A percentile compares a stretch with the other conserved stretches of the same genome.
Evolutionary conservation across 2,888 invertebrate species (phyloP).

Genomic region (Protophormia terraenovae): DNA sequence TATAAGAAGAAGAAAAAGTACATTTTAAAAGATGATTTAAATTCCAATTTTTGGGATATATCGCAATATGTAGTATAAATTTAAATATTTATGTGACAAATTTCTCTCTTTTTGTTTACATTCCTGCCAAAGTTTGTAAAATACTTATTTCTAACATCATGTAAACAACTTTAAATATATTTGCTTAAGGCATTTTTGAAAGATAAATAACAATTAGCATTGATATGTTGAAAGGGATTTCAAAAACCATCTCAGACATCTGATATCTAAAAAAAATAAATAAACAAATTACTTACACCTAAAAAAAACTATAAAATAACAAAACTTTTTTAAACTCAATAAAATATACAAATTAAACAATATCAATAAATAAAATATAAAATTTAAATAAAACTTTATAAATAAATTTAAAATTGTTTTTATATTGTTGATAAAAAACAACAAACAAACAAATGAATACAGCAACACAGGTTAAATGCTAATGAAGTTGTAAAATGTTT

Average conservation of each 20-base stretch:
- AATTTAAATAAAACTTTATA: constrained; percentile 26
- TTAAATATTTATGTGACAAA: too few relatives aligned
- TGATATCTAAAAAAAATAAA: background rate
- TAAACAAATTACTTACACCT: background rate
- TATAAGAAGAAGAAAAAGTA: too few relatives aligned
- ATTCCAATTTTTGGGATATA: too few relatives aligned
- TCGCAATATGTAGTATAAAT: too few relatives aligned
- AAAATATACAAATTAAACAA: too few relatives aligned
- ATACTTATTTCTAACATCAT: background rate
- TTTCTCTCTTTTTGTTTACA: too few relatives aligned
- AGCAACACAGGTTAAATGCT: constrained; percentile 54
- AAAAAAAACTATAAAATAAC: background rate
- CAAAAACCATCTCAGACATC: background rate
- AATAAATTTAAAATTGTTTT: constrained; percentile 21
- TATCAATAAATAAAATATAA: constrained; percentile 10
- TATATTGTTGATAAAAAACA: constrained; percentile 16
- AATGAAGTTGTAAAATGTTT: constrained; percentile 61
- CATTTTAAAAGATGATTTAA: too few relatives aligned
- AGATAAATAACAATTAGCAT: constrained; percentile 56
- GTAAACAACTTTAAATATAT: background rate
- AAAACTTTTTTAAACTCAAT: background rate
- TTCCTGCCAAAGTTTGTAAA: too few relatives aligned
- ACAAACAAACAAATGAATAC: background rate
- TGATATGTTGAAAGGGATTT: constrained; percentile 13
- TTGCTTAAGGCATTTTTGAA: background rate